Base-by-base conservation (phyloP, 2,888 invertebrate species). In the Polyploca ridens region DNA sequence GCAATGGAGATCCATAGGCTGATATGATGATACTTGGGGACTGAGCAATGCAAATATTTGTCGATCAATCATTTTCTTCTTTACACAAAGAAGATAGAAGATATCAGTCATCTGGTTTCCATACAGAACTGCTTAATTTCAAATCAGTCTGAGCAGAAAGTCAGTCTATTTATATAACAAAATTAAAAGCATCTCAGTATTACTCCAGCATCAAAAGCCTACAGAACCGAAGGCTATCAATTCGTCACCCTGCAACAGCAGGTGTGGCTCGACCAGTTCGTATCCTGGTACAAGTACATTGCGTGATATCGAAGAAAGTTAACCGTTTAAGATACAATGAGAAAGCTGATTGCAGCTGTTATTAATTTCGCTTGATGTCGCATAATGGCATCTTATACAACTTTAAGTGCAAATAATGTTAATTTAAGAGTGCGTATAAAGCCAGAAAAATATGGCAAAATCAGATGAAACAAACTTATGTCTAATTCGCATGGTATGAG, bases 251-350 rank as follows among this genome's bases (percentile, higher is more conserved):
- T 1, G 49, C 49, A 16, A 49, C 16, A 49, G 49, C 7, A 16
- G 49, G 49, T 16, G 49, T 49, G 49, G 49, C 49, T 49, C 14
- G 49, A 49, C 49, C 49, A 49, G 49, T 49, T 16, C n/a, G 16
- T 16, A 49, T 49, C 49, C 49, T 49, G 49, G 7, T n/a, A n/a
- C 16, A 49, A 7, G 49, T 49, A 49, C 49, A 49, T 49, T 16
- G 49, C 49, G 49, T 49, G 49, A 49, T 49, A 49, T 16, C n/a
- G 49, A 49, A 49, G 49, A 49, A 49, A 49, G 49, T 49, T 7
- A 16, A n/a, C 6, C 49, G 49, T 49, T 49, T 49, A 49, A 49
- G 49, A 27, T 16, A 49, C 49, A 49, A 49, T 16, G 49, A 49
- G 49, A 49, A 49, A 49, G 49, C 49, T 49, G 49, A 49, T 49